phyloP scores from a whole-genome alignment of 2,797 vertebrate species.

The Tokudaia muenninki region DNA sequence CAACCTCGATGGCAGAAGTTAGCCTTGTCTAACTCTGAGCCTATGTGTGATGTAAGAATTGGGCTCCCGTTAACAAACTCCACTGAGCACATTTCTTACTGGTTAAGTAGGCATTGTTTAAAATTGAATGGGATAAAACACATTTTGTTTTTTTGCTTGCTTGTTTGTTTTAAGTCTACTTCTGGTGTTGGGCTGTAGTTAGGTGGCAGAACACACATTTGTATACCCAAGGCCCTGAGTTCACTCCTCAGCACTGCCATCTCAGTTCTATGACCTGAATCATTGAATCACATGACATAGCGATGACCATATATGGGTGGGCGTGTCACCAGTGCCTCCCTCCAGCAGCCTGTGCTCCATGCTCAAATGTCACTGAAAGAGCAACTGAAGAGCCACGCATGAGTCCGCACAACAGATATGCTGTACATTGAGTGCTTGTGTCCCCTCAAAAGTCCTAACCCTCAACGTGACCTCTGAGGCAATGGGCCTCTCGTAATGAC shows the following conservation, averaged over 20 bases:
- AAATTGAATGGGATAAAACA: background rate
- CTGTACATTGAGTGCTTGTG: background rate
- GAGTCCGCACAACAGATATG: background rate
- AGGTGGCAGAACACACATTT: background rate
- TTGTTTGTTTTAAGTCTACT: background rate
- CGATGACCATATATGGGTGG: background rate
- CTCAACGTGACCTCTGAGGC: background rate
- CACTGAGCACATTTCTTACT: background rate
- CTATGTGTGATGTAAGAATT: background rate
- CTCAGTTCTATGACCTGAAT: background rate
- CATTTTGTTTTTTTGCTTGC: no score
- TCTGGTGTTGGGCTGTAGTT: background rate
- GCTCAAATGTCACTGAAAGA: conserved; percentile 35
- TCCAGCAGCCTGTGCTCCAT: background rate
- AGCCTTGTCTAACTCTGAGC: background rate
- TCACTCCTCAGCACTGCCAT: background rate
- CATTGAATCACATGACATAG: background rate
- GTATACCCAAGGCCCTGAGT: background rate
- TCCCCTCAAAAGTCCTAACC: background rate
- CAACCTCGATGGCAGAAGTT: background rate
- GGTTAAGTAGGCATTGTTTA: background rate
- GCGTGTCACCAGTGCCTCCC: background rate
- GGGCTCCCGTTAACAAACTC: background rate
- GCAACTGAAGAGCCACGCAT: background rate
- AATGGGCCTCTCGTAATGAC: background rate